Base-by-base conservation (phyloP, 2,797 vertebrate species). In the Epinephelus coioides region DNA sequence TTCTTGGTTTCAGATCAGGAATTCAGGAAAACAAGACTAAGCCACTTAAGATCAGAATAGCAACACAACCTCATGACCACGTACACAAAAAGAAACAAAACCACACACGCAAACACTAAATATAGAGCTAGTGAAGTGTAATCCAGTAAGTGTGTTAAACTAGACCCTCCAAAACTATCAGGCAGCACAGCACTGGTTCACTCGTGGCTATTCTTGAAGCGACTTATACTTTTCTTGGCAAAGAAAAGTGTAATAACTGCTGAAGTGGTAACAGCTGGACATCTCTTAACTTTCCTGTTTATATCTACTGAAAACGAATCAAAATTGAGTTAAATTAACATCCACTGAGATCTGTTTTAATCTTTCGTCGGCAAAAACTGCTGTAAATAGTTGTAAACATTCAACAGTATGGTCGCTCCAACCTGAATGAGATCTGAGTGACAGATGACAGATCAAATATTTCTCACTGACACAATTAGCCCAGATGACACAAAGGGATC, bases 11-110 rank as follows among this genome's bases (percentile, higher is more conserved):
- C 10, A 18, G 30, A 55, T 30, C 13, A 68, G 25, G 25, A 25
- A 25, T 25, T 25, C 25, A 25, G 10, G 40, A 57, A 68, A 51
- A 76, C 38, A 61, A 38, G 27, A 51, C 47, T 59, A 46, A 61
- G 13, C 17, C 76, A 69, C n/a, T 66, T 47, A 56, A 69, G 23
- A 65, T 15, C 38, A 19, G 27, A 65, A 63, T 14, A 71, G 38
- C 12, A 73, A 34, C 76, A 81, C 51, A 55, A 73, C 38, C 54
- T 49, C 0, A 14, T 62, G 25, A 51, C 14, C 9, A 10, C 5
- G 2, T n/a, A 43, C 38, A 47, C 44, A 53, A 55, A 67, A 57
- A 47, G 3, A 38, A 46, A 50, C 3, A 76, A 19, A 64, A 34
- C 7, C 53, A 38, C 12, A 64, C 12, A 11, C 14, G 0, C 46